Base-by-base conservation (phyloP, 2,888 invertebrate genomes). In the Amphipyra tragopoginis region DNA sequence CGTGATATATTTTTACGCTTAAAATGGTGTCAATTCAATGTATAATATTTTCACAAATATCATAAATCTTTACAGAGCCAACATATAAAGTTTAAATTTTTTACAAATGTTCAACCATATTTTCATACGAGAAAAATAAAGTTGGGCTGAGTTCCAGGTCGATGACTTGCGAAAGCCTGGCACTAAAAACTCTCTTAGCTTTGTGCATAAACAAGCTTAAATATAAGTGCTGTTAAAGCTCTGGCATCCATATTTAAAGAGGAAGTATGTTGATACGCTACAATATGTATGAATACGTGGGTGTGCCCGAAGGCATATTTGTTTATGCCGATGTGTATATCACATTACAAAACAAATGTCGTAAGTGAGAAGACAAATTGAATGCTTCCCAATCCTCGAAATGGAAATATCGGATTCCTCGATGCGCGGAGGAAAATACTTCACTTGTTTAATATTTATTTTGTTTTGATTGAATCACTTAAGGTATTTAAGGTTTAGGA, bases 321-420 rank as follows among this genome's bases (percentile, higher is more conserved):
- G 59, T 68, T 33, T 64, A 65, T 58, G 62, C 51, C 45, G 59
- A 69, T 62, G 58, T 48, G 45, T 42, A 53, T 64, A 66, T 77
- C 59, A 43, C 58, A 48, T 78, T 63, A 65, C 80, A 74, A 72
- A 65, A 71, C 72, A 74, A 74, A 74, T 58, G 57, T 64, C 52
- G 71, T 68, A 54, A 79, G 66, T 65, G 72, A 71, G 63, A 65
- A 64, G 53, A 69, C 68, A 65, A 65, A 74, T 63, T 67, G 75
- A 74, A 77, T 50, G 62, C 62, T 62, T 58, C 51, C 45, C 65
- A 68, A 75, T 72, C 57, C 38, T 51, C 51, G 36, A 51, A 67
- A 79, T 76, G 70, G 56, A 67, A 63, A 57, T 65, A 79, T 76
- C 64, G 15, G 51, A 63, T 79, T 67, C 50, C 55, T 59, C 45